Conservation (phyloP, 2,888 invertebrate species). For the Trissoscelio sp. region DNA sequence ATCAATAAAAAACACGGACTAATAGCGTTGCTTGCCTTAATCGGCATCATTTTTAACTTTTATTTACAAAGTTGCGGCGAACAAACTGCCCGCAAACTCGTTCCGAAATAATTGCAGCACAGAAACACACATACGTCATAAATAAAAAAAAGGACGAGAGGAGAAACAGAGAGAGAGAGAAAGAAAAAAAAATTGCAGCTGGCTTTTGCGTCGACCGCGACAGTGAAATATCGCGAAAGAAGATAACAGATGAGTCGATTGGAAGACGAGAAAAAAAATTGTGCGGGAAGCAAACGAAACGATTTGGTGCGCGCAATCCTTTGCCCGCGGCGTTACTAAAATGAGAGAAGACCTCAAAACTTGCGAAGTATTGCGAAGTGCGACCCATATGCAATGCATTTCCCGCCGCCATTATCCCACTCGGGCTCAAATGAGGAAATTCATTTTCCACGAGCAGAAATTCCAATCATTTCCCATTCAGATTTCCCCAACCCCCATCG, state of each 20-base stretch:
- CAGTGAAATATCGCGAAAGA: slow-evolving; percentile 36
- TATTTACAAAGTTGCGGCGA: slow-evolving; percentile 21
- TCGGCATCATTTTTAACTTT: slow-evolving; percentile 16
- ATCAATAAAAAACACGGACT: too few species aligned
- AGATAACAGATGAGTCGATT: slow-evolving; percentile 53
- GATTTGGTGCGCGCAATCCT: slow-evolving; percentile 39
- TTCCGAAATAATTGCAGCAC: slow-evolving; percentile 20
- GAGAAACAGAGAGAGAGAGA: background rate
- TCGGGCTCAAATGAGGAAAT: slow-evolving; percentile 46
- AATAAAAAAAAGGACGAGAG: slow-evolving; percentile 13
- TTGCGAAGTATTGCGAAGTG: slow-evolving; percentile 39
- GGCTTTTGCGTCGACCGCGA: slow-evolving; percentile 1
- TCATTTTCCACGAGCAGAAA: slow-evolving; percentile 42
- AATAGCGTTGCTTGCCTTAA: too few species aligned
- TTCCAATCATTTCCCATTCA: slow-evolving; percentile 50
- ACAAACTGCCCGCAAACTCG: slow-evolving; percentile 11
- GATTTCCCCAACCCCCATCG: slow-evolving; percentile 12
- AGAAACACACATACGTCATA: slow-evolving; percentile 12
- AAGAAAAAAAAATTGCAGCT: background rate
- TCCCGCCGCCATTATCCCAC: slow-evolving; percentile 27
- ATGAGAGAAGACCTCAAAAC: slow-evolving; percentile 49
- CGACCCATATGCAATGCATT: slow-evolving; percentile 53
- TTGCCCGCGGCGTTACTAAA: slow-evolving; percentile 27
- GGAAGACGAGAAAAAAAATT: slow-evolving; percentile 36
- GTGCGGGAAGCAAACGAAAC: slow-evolving; percentile 31